Base-by-base conservation (phyloP, 2,113 vertebrate species). In the Nesogale talazaci region DNA sequence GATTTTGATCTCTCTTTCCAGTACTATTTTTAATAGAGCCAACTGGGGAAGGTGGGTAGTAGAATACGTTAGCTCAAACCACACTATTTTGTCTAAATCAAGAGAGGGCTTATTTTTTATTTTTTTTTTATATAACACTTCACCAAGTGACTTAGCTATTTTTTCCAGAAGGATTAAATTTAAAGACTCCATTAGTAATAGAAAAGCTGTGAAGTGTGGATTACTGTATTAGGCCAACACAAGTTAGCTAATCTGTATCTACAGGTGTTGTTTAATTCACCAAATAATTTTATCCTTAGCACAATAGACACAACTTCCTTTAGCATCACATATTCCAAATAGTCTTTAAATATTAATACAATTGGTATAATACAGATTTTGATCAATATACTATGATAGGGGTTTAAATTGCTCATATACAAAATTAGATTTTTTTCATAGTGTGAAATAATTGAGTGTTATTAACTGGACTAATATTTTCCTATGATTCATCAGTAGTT, bases 1-100 rank as follows among this genome's bases (percentile, higher is more conserved):
- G 15, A 83, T 91, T 88, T 94, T 96, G 96, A 69, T 61, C 94
- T 95, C 81, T 90, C 92, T 94, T 89, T 93, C 74, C 5, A 78
- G 84, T 6, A 78, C 25, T 86, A 17, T 89, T 94, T 96, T 95
- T 96, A 94, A 96, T 89, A 96, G 94, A 85, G 77, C 94, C 52
- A 85, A 75, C 88, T 95, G 83, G 93, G 91, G 83, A 93, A 95
- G 93, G 57, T 65, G 93, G 94, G 92, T 93, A 72, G 94, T 77
- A 86, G 46, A 65, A 91, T 85, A 87, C 56, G 67, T 94, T 96
- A 57, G 84, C 92, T 56, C 10, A 82, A 94, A 91, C 57, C 94
- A 85, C 19, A 80, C 46, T 95, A 70, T 95, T 95, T 89, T 85
- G 75, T 93, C 89, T 94, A 65, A 91, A 72, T 83, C 31, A 74